These are phyloP conservation scores for Embiotoca jacksoni DNA, from an alignment of 2,113 vertebrate species.

Conservation along the genomic window DNA sequence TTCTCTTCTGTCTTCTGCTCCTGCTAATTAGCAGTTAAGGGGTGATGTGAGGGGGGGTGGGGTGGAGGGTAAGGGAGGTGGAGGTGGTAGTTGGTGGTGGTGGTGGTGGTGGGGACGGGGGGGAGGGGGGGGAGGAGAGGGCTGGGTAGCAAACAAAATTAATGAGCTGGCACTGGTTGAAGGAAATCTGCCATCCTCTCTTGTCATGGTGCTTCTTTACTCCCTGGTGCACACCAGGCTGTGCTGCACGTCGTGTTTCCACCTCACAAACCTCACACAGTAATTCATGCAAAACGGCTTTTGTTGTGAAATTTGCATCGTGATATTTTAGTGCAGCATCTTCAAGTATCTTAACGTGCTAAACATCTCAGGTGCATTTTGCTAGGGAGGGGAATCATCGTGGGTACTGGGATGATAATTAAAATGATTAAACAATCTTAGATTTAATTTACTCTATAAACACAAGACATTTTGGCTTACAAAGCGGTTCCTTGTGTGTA, in stretches of 20 bases:
- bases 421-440: neutral
- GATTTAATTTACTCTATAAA: slow-evolving; percentile 19
- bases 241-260: slow-evolving; percentile 43
- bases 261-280: slow-evolving; percentile 36
- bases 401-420: slow-evolving; percentile 5
- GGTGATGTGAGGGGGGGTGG: slow-evolving; percentile 68
- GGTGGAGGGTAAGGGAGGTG: slow-evolving; percentile 47
- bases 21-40: slow-evolving; percentile 85
- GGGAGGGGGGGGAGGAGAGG: slow-evolving; percentile 2
- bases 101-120: slow-evolving; percentile 29
- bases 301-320: slow-evolving; percentile 31
- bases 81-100: slow-evolving; percentile 51
- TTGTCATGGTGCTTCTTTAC: slow-evolving; percentile 77
- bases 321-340: slow-evolving; percentile 30
- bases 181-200: slow-evolving; percentile 83
- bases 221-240: slow-evolving; percentile 57
- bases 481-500: slow-evolving; percentile 7
- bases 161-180: slow-evolving; percentile 85
- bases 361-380: slow-evolving; percentile 24
- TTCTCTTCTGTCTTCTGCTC: slow-evolving; percentile 76
- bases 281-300: slow-evolving; percentile 49
- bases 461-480: neutral
- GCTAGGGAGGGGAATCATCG: neutral
- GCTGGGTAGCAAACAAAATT: slow-evolving; percentile 81
- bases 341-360: slow-evolving; percentile 5